Conservation (phyloP, 2,797 vertebrate species). For the Morus bassanus region DNA sequence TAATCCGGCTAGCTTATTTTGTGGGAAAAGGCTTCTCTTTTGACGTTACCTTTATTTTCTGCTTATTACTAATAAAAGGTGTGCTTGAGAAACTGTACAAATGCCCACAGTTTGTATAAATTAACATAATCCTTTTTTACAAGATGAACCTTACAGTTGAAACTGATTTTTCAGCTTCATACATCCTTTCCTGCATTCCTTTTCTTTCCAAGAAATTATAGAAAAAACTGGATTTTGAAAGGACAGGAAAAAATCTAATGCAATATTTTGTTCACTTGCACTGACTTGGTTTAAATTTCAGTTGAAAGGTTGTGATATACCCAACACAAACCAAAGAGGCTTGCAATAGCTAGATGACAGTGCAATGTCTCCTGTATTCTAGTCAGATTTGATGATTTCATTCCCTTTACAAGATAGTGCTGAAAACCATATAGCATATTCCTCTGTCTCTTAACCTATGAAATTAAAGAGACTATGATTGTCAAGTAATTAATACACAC, state of each 20-base stretch:
- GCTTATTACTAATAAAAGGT: neutral
- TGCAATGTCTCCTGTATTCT: neutral
- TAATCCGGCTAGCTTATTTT: neutral
- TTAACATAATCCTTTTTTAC: neutral
- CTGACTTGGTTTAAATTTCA: neutral
- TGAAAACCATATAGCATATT: neutral
- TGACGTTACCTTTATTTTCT: neutral
- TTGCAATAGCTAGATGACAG: neutral
- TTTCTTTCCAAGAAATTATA: neutral
- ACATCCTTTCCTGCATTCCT: neutral
- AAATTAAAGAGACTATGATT: neutral
- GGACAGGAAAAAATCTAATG: neutral
- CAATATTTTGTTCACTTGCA: neutral
- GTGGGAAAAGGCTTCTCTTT: neutral
- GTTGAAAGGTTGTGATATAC: neutral
- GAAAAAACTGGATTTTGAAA: neutral
- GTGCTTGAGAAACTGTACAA: neutral
- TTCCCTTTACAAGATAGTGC: neutral
- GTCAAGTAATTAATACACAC: neutral
- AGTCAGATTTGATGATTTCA: neutral
- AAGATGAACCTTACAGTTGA: neutral
- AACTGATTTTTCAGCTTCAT: neutral
- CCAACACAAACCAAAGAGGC: neutral
- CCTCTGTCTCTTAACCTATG: neutral
- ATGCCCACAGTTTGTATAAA: neutral